Evolutionary conservation across 2,888 invertebrate genomes (phyloP), one percentile per base, ranked within the genome.

Genomic region (Campaea margaritaria): DNA sequence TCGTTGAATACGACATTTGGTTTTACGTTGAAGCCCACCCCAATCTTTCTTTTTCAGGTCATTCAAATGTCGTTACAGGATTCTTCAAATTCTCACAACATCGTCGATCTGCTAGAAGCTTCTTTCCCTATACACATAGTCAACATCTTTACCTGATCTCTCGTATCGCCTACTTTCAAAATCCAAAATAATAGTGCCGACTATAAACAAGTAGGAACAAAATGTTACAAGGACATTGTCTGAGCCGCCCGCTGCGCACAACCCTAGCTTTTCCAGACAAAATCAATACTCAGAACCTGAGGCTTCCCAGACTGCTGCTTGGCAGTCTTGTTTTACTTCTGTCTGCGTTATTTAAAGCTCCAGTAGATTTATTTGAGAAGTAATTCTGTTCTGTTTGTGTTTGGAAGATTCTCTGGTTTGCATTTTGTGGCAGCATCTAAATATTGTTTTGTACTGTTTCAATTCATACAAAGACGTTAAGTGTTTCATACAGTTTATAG

Each of bases 281-380:
- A 68, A 70, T 70, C 70, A 61, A 70, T 70, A 68, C 62, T 50
- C 11, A 10, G 38, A 34, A 47, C 39, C 58, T 55, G 62, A 64
- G 60, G 53, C 64, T 62, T 53, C 44, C 60, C 63, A 63, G 68
- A 67, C 65, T 28, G 38, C 48, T 15, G 42, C 51, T 44, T 21
- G 41, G 34, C 50, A 2, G 39, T 53, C 39, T 36, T 55, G 57
- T 64, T 62, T 67, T 67, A 47, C 58, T 58, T 57, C 58, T 58
- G 67, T 54, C 57, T 56, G 65, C 36, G 48, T 49, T 54, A 59
- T 54, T 53, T 53, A 59, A 45, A 59, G 55, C 55, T 41, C 41
- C 10, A 4, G 10, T 39, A 51, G 55, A 60, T 60, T 38, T 60
- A 55, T 54, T 53, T 34, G 34, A 39, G 43, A 49, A 38, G 13